Base-by-base conservation (phyloP, 1,140 invertebrate species). In the Scaptodrosophila lebanonensis region DNA sequence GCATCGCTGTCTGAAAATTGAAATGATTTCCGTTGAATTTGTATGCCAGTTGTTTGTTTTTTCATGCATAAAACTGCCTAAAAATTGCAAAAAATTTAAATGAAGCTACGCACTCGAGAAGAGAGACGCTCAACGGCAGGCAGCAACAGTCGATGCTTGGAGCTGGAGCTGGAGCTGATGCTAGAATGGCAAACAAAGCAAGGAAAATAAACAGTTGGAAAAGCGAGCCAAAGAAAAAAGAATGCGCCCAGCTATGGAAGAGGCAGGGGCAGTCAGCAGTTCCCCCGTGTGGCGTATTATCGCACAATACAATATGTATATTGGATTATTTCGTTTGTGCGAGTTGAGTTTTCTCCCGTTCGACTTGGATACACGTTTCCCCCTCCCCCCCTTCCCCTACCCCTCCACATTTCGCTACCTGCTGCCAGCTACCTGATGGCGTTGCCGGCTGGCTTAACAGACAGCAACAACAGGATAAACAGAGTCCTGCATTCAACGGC, bases 221-320 rank as follows among this genome's bases (percentile, higher is more conserved):
- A 66, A 52, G 35, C 33, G 52, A 65, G 30, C 30, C 42, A 57
- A 57, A 20, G 29, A 15, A 30, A 35, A 27, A 45, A 32, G 27
- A 33, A 53, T 48, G 43, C 8, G 22, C 22, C 22, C 45, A 56
- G 30, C 42, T 39, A 29, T 20, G 13, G 63, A 61, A 44, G 32
- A 39, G 27, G 18, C 36, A 57, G 16, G 50, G 27, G 58, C 56
- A 48, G 27, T 11, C 36, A 43, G 22, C 27, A 64, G 50, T 27
- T 36, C 40, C 17, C 32, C 25, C 15, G 12, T 35, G 54, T 48
- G 30, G 29, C 30, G 39, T 72, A 79, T 82, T 82, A 82, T 82
- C 76, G 75, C 76, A 82, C 75, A 82, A 82, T 82, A 70, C 75
- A 82, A 82, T 75, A 82, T 82, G 75, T 70, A 62, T 67, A 68